Base-by-base conservation (phyloP, 1,140 invertebrate genomes). In the Bombus sibiricus region DNA sequence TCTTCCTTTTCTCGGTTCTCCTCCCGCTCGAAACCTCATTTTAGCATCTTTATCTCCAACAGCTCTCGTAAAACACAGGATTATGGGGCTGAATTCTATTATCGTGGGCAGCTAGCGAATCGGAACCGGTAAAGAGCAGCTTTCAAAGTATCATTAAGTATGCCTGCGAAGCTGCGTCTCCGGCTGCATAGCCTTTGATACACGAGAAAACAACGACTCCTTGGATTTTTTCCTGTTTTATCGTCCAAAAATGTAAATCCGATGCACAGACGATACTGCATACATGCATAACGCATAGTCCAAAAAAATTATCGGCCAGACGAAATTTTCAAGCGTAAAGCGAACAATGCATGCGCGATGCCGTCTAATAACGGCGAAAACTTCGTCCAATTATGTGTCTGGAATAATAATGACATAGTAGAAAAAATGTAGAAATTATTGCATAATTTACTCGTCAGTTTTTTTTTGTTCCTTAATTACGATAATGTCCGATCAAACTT, bases 81-180 rank as follows among this genome's bases (percentile, higher is more conserved):
- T 94, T 94, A 94, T 93, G 90, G 90, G 91, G 93, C 91, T 91
- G 92, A 93, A 94, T 94, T 93, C 91, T 92, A 94, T 94, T 94
- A 94, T 92, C 91, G 87, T 90, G 90, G 91, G 81, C 91, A 74
- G 88, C 85, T 89, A 91, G 92, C 87, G 92, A 91, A 92, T 91
- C 88, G 90, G 90, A 93, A 89, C 88, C 89, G 86, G 92, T 92
- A 93, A 92, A 90, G 90, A 91, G 90, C 87, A 93, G 86, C 89
- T 92, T 92, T 91, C 90, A 90, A 90, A 87, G 82, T 91, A 88
- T 92, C 91, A 86, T 93, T 93, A 92, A 91, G 86, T 88, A 85
- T 86, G 88, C 80, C 39, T 74, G 59, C 76, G 79, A 86, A 82
- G 73, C 22, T 39, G 43, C 43, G 32, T 47, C 76, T 41, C 37